Percentiles rank a stretch among this genome's conserved stretches.
phyloP scores from a whole-genome alignment of 2,797 vertebrate genomes.

The Melanotaenia pygmaea region DNA sequence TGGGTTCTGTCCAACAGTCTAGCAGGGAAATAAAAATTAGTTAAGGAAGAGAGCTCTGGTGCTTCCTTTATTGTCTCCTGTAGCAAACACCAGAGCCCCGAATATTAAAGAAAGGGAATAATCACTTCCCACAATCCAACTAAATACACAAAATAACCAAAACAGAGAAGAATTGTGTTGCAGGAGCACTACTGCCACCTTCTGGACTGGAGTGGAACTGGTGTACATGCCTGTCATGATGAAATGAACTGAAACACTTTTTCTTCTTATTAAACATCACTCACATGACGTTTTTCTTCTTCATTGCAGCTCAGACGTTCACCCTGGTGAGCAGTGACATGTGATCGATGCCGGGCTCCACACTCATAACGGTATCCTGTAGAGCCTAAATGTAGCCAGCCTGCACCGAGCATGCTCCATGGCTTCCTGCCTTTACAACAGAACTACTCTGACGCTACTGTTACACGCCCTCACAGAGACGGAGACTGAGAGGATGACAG shows the following conservation, averaged over 20 bases:
- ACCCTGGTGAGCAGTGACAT: slow-evolving; percentile 72
- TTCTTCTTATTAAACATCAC: not conserved
- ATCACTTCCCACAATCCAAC: too few relatives aligned
- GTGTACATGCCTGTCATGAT: too few relatives aligned
- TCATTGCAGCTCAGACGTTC: slow-evolving; percentile 65
- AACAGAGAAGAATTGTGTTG: too few relatives aligned
- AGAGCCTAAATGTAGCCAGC: slow-evolving; percentile 68
- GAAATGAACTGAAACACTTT: too few relatives aligned
- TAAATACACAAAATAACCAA: not conserved
- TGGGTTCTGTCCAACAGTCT: too few relatives aligned
- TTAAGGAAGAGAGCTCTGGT: too few relatives aligned
- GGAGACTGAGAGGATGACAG: slow-evolving; percentile 24
- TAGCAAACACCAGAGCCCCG: too few relatives aligned
- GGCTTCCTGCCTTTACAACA: slow-evolving; percentile 61
- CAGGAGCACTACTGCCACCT: too few relatives aligned
- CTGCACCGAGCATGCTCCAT: slow-evolving; percentile 62
- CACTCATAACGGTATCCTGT: slow-evolving; percentile 24
- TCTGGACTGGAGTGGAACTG: too few relatives aligned
- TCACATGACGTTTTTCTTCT: slow-evolving; percentile 5
- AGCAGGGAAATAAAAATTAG: too few relatives aligned
- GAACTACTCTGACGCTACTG: slow-evolving; percentile 55
- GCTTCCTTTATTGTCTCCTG: too few relatives aligned
- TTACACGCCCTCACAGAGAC: slow-evolving; percentile 30
- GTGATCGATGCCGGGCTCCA: slow-evolving; percentile 47
- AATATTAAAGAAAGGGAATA: too few relatives aligned